Evolutionary conservation across 2,113 vertebrate species (phyloP).

Genomic region (Rhinoderma darwinii): DNA sequence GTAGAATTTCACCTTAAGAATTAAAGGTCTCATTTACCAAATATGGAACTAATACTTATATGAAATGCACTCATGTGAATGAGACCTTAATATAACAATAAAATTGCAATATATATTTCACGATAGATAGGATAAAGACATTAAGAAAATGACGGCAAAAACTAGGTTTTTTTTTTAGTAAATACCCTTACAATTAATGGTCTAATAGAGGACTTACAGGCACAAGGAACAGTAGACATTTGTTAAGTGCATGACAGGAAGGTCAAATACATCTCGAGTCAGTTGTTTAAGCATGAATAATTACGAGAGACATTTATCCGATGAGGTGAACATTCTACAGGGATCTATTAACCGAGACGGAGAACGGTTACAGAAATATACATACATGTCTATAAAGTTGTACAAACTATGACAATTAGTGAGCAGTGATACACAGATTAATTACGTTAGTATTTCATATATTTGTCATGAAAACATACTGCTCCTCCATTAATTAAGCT

Average conservation of each 20-base stretch:
- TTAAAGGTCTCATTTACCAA: too few relatives aligned
- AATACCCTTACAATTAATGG: not conserved
- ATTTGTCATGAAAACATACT: not conserved
- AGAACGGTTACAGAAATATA: conserved; percentile 14
- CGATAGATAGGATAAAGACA: not conserved
- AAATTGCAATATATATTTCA: not conserved
- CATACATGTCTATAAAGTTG: conserved; percentile 21
- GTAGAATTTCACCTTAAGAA: too few relatives aligned
- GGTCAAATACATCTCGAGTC: conserved; percentile 49
- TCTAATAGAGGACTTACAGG: conserved; percentile 30
- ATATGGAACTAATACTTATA: not conserved
- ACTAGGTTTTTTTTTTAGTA: not conserved
- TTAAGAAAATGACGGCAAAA: not conserved
- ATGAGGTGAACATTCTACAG: conserved; percentile 31
- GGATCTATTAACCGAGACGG: conserved; percentile 32
- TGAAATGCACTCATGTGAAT: too few relatives aligned
- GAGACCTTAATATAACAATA: not conserved
- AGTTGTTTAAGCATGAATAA: conserved; percentile 44
- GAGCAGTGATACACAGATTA: not conserved
- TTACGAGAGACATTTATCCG: conserved; percentile 39
- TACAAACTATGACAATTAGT: conserved; percentile 20
- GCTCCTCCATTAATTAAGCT: not conserved
- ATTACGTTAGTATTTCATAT: not conserved
- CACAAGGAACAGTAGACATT: conserved; percentile 24
- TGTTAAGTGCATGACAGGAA: conserved; percentile 40